A percentile compares a stretch with the other conserved stretches of the same genome.
Conservation (phyloP, 2,797 vertebrate species). For the Holocentrus rufus region DNA sequence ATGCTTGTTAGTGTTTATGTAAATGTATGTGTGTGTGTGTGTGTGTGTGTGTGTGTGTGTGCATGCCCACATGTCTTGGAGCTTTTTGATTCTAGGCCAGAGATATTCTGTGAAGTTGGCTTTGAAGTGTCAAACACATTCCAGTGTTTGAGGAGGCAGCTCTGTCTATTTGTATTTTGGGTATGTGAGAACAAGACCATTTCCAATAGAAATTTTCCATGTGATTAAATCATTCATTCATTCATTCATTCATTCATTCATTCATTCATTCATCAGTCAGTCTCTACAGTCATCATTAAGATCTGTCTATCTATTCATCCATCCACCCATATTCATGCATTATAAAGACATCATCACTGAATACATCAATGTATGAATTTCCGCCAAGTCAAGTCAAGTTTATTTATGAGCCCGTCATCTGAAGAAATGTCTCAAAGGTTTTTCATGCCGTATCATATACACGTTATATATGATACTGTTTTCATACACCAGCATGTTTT, state of each 20-base stretch:
- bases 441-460: no score
- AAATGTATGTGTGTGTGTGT: neutral
- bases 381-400: no score
- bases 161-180: constrained; percentile 15
- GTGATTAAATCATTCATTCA: neutral
- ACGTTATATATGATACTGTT: no score
- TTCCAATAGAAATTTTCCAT: neutral
- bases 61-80: constrained; percentile 7
- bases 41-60: neutral
- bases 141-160: neutral
- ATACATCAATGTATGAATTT: neutral
- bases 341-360: neutral
- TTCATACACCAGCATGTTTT: neutral
- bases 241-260: neutral
- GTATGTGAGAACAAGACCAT: constrained; percentile 8
- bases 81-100: neutral
- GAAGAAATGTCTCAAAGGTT: no score
- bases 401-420: no score
- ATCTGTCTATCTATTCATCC: neutral
- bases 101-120: constrained; percentile 11
- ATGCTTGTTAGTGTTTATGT: neutral
- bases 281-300: neutral
- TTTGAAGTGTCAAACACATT: constrained; percentile 33
- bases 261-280: neutral
- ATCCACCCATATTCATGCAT: neutral